Base-by-base conservation (phyloP, 2,113 vertebrate species). In the Struthio camelus region DNA sequence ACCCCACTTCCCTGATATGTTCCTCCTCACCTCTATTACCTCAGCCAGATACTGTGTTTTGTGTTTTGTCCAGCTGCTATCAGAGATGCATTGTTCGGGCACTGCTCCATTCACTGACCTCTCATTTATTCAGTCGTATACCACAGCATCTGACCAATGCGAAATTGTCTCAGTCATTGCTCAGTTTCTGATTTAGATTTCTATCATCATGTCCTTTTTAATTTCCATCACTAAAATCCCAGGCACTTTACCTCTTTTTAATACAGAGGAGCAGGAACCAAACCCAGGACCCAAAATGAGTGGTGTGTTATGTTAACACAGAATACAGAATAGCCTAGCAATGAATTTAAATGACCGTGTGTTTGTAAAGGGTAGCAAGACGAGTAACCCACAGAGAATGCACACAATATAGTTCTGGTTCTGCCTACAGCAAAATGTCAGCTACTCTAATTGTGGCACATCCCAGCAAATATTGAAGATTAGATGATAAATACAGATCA, bases 341-440 rank as follows among this genome's bases (percentile, higher is more conserved):
- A 44, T n/a, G 25, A 83, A 59, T 75, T 32, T 71, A 80, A 87
- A 90, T 42, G 59, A 59, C 15, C 50, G 4, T 14, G 30, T 77
- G 66, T 85, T 83, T 89, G 61, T 64, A 82, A 94, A 93, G 48
- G 59, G 66, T 80, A 96, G 65, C 62, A 50, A 92, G 58, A 85
- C 0, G 0, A 93, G 70, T 80, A 92, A 92, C 83, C 70, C 48
- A 66, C 46, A 46, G 82, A 93, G 67, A 93, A 83, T 4, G 5
- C 46, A 88, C 54, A 82, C 46, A 78, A 4, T 90, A 53, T 46
- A 83, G 88, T 67, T 81, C 66, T 40, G 16, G 25, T 83, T 94
- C 92, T 96, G 87, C 91, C 93, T 94, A 80, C 69, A 94, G 90
- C 61, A 93, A 92, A 97, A 97, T 97, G 83, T 97, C 97, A 96